These are phyloP conservation scores for Scolopax bukidnonensis DNA, from an alignment of 2,797 vertebrate genomes.

Conservation along the genomic window DNA sequence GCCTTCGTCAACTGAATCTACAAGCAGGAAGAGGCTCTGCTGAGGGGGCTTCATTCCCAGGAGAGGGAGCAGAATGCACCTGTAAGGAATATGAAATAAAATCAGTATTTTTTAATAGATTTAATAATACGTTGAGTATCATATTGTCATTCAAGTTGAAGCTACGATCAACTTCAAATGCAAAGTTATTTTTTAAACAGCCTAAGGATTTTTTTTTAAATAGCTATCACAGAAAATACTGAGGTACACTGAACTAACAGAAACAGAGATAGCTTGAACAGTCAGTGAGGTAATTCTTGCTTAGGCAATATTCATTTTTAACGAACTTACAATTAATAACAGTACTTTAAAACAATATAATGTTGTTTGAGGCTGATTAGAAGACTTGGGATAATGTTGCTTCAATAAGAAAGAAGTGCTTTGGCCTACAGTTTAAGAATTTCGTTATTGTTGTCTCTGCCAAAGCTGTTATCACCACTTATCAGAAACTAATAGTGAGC, in stretches of 20 bases:
- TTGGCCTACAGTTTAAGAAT: not conserved
- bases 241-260: not conserved
- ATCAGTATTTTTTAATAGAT: not conserved
- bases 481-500: not conserved
- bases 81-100: constrained; percentile 53
- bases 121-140: rapidly evolving
- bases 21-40: constrained; percentile 90
- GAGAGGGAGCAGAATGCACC: constrained; percentile 93
- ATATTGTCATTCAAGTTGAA: not conserved
- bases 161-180: not conserved
- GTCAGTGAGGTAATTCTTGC: not conserved
- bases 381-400: not conserved
- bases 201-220: not conserved
- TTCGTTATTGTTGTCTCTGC: not conserved
- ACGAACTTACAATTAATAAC: not conserved
- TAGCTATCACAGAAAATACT: not conserved
- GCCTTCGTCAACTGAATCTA: constrained; percentile 96
- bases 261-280: not conserved
- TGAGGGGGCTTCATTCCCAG: constrained; percentile 88
- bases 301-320: not conserved
- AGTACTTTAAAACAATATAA: not conserved
- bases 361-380: not conserved
- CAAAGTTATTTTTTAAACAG: not conserved
- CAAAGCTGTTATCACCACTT: not conserved
- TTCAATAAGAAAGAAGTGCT: not conserved